Conservation (phyloP, 64 coral and sea anemone genomes). For the Orbicella faveolata region DNA sequence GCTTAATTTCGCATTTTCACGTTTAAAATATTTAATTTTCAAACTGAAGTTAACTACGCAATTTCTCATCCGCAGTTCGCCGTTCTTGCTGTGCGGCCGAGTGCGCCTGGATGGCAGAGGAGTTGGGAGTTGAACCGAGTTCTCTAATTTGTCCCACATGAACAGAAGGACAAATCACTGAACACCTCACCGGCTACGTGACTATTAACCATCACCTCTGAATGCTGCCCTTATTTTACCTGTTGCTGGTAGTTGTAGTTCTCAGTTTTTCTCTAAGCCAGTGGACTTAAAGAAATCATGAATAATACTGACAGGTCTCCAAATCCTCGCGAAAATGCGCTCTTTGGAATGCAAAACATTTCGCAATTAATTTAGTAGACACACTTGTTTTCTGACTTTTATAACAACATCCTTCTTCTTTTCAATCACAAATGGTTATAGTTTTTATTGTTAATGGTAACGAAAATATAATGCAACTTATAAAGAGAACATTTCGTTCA, state of each 20-base stretch:
- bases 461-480: too few relatives aligned
- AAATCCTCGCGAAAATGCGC: too few relatives aligned
- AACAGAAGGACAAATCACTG: neutral
- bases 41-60: neutral
- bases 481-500: too few relatives aligned
- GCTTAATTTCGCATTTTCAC: neutral
- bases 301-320: too few relatives aligned
- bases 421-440: too few relatives aligned
- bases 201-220: neutral
- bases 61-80: conserved; percentile 3
- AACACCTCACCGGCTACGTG: neutral
- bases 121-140: conserved; percentile 5
- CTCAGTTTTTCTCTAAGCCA: too few relatives aligned
- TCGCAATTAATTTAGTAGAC: too few relatives aligned
- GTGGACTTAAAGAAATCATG: too few relatives aligned
- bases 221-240: neutral
- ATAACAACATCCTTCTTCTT: too few relatives aligned
- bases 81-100: conserved; percentile 20
- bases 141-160: conserved; percentile 2
- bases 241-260: neutral
- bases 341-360: too few relatives aligned
- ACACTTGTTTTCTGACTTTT: too few relatives aligned
- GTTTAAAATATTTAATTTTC: neutral
- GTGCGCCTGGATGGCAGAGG: conserved; percentile 26
- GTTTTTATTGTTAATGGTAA: too few relatives aligned